phyloP scores from a whole-genome alignment of 2,113 vertebrate species.

The Sylvietta virens region DNA sequence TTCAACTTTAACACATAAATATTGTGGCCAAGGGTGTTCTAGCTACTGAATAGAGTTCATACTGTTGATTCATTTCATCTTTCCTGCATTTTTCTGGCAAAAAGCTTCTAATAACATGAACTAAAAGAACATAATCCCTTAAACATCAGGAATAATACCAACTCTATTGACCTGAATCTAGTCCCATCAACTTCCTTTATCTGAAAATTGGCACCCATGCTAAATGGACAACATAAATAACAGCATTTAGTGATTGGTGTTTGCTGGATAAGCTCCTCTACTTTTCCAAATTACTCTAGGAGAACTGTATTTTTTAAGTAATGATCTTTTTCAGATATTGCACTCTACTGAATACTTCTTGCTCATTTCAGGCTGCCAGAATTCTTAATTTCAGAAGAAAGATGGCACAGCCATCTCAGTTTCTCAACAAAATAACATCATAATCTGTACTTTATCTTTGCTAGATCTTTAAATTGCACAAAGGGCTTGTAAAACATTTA shows the following conservation, averaged over 20 bases:
- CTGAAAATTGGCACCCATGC: conserved; percentile 22
- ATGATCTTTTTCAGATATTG: not conserved
- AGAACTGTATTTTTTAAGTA: not conserved
- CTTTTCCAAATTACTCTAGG: not conserved
- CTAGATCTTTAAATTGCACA: not conserved
- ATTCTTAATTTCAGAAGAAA: not conserved
- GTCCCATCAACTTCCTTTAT: not conserved
- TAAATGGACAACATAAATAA: conserved; percentile 14
- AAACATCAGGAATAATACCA: conserved; percentile 18
- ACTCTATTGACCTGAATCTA: conserved; percentile 27
- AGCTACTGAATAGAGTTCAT: not conserved
- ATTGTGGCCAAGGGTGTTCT: not conserved
- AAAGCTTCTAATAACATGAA: not conserved
- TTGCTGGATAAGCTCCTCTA: not conserved
- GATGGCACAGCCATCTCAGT: not conserved
- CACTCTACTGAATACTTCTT: not conserved
- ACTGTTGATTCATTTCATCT: not conserved
- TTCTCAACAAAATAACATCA: not conserved
- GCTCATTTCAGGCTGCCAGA: not conserved
- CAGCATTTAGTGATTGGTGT: not conserved
- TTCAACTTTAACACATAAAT: not conserved
- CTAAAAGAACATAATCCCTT: conserved; percentile 30
- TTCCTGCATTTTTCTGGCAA: conserved; percentile 10
- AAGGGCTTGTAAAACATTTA: not conserved
- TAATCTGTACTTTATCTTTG: not conserved